phyloP scores from a whole-genome alignment of 1,140 invertebrate species.

The Penaeus japonicus region DNA sequence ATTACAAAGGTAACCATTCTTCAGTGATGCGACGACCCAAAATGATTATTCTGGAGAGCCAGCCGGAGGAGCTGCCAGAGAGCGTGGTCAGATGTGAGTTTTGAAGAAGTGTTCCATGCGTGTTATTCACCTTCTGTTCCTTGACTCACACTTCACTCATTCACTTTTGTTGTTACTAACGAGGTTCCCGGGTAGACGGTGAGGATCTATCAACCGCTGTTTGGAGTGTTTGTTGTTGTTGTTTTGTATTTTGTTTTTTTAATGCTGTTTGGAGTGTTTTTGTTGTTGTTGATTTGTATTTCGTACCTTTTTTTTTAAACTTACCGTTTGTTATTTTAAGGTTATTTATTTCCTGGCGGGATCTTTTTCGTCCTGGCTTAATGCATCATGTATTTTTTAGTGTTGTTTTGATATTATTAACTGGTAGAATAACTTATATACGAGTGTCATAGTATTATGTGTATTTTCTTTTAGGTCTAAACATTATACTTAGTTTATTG shows the following conservation, averaged over 20 bases:
- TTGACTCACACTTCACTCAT: neutral
- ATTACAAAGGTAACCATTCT: constrained; percentile 66
- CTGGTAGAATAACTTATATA: neutral
- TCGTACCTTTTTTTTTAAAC: no score
- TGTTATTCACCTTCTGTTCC: neutral
- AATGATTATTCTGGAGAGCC: constrained; percentile 90
- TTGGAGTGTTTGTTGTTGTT: neutral
- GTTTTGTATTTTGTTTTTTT: no score
- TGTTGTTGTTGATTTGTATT: neutral
- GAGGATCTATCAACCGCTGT: neutral
- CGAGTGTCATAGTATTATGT: neutral
- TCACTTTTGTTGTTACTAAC: neutral
- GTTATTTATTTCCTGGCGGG: neutral
- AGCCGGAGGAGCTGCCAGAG: constrained; percentile 85
- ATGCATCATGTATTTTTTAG: no score
- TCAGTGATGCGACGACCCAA: constrained; percentile 76
- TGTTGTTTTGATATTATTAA: no score
- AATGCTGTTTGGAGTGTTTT: neutral
- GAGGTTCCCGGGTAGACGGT: neutral
- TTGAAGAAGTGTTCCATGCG: neutral
- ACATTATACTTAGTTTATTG: neutral
- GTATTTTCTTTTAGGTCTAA: neutral
- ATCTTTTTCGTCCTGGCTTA: neutral
- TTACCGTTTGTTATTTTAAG: neutral
- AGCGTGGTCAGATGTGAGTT: constrained; percentile 86